These are phyloP conservation scores for Elaphurus davidianus DNA, from an alignment of 2,113 vertebrate genomes.

Conservation along the genomic window DNA sequence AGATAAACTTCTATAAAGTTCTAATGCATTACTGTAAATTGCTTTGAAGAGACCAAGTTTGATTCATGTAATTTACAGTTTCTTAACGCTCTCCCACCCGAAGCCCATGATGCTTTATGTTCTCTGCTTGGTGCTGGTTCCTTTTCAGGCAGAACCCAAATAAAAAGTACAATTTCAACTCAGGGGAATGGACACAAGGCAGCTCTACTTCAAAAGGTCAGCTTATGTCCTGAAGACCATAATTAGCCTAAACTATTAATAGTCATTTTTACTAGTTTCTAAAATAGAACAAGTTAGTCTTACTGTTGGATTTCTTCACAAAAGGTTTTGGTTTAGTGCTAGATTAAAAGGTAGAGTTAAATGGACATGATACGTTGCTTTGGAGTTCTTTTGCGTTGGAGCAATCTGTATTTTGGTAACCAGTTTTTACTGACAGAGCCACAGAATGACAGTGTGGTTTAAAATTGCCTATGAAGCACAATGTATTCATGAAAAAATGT, in stretches of 20 bases:
- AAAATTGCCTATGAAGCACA: slow-evolving; percentile 53
- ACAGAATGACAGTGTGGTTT: slow-evolving; percentile 71
- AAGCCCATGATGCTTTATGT: neutral
- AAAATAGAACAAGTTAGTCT: slow-evolving; percentile 48
- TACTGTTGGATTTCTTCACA: slow-evolving; percentile 13
- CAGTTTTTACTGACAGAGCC: slow-evolving; percentile 59
- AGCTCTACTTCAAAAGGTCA: neutral
- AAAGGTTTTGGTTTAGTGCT: slow-evolving; percentile 45
- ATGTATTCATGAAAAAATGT: neutral
- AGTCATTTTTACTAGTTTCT: slow-evolving; percentile 44
- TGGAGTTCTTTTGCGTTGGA: neutral
- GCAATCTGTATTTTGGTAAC: slow-evolving; percentile 66
- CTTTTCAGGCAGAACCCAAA: neutral
- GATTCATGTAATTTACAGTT: neutral
- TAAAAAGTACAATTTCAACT: neutral
- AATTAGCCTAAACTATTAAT: slow-evolving; percentile 44
- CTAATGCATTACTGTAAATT: neutral
- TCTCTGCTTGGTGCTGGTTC: neutral
- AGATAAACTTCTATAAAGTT: neutral
- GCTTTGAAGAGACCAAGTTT: neutral
- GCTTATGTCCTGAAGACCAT: neutral
- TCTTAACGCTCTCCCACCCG: neutral
- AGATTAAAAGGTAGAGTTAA: slow-evolving; percentile 67
- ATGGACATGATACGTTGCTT: slow-evolving; percentile 56
- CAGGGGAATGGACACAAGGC: neutral